Evolutionary conservation across 92 coral and sea anemone genomes (phyloP), one percentile per base, ranked within the genome.

Genomic region (Desmophyllum pertusum): DNA sequence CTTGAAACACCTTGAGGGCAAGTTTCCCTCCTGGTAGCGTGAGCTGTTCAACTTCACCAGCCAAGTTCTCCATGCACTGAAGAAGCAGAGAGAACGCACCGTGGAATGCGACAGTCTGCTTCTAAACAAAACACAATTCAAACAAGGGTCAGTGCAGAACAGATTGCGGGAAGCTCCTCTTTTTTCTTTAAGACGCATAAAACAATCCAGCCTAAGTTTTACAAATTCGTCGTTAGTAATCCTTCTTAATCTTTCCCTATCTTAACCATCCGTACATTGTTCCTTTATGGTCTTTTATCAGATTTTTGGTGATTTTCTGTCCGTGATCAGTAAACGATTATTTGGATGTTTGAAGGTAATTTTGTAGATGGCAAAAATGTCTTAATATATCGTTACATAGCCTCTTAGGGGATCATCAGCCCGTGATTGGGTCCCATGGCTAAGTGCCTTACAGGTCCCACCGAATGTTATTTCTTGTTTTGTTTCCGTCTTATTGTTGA

Each of bases 21-120:
- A 89, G 81, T 70, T 96, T 96, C 15, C 95, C 95, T 5, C 95
- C 97, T 53, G 88, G 95, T 5, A 84, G 51, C 1, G 90, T 90
- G n/a, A 93, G 74, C 63, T 94, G 96, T 6, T 96, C 98, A 27
- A 96, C 88, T 33, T 88, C 89, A 6, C 96, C 98, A 7, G 98
- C 97, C n/a, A 96, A 85, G 80, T 96, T 94, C 84, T 94, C 94
- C 52, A 96, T 83, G 67, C 96, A 96, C 36, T 90, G 95, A 55
- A 88, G 95, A 72, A 96, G 87, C 74, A 96, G 91, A 0, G 98
- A 90, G 81, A 96, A 96, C n/a, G 94, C 92, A 25, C 98, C 98
- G 75, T 96, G 98, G 53, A 94, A 96, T 1, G 98, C 94, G 8
- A 96, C 93, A 0, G 97, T 89, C 80, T 96, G 98, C 77, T 93